Evolutionary conservation across 2,113 vertebrate genomes (phyloP).

Genomic region (Eptatretus burgeri): DNA sequence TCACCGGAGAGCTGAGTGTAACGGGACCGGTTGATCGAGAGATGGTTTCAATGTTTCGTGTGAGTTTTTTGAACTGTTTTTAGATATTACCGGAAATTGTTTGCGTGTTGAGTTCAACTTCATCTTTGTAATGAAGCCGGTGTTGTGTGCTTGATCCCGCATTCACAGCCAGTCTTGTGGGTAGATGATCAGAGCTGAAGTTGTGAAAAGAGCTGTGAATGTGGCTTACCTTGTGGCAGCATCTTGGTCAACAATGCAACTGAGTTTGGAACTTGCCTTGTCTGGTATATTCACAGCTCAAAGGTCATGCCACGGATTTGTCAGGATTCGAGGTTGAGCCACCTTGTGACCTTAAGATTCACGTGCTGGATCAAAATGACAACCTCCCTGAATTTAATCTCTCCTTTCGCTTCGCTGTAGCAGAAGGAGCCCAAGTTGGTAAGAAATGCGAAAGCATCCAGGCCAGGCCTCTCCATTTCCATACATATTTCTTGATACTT

Average conservation of each 20-base stretch:
- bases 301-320: neutral
- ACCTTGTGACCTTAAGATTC: conserved; percentile 1
- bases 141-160: no score
- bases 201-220: no score
- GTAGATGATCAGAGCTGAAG: no score
- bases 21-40: neutral
- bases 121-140: no score
- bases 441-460: neutral
- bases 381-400: neutral
- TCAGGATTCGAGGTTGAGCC: neutral
- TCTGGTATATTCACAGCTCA: neutral
- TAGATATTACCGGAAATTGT: no score
- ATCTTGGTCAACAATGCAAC: no score
- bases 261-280: no score
- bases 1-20: neutral
- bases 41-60: neutral
- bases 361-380: conserved; percentile 3
- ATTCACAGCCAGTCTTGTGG: no score
- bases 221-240: no score
- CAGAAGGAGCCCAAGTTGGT: neutral
- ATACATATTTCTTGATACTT: no score
- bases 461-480: neutral
- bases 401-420: neutral
- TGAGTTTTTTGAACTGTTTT: neutral
- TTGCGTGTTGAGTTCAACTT: no score